Evolutionary conservation across 2,888 invertebrate species (phyloP).

Genomic region (Thyatira batis): DNA sequence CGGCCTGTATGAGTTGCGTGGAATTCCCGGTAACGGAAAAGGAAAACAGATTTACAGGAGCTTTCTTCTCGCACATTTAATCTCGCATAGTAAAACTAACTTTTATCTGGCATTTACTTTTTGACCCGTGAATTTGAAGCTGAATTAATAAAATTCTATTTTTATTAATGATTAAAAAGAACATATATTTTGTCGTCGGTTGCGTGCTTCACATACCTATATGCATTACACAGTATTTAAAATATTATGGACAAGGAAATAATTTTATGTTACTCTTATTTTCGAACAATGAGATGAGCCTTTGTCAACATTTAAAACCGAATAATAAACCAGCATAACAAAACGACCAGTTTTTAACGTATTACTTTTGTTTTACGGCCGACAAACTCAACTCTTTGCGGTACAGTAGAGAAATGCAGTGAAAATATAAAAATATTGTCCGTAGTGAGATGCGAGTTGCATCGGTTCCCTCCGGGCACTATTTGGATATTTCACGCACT

Average conservation of each 20-base stretch:
- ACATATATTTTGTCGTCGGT: too few species aligned
- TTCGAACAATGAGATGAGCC: not conserved
- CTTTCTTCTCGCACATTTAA: slow-evolving; percentile 54
- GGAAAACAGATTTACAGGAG: slow-evolving; percentile 59
- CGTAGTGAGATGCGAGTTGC: slow-evolving; percentile 58
- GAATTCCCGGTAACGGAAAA: slow-evolving; percentile 63
- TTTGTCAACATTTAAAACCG: slow-evolving; percentile 15
- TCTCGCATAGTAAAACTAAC: too few species aligned
- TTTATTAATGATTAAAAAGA: too few species aligned
- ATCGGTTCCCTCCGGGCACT: slow-evolving; percentile 52
- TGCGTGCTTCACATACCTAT: not conserved
- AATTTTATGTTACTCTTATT: too few species aligned
- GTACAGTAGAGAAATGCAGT: slow-evolving; percentile 56
- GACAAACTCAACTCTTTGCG: slow-evolving; percentile 57
- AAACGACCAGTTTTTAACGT: slow-evolving; percentile 40
- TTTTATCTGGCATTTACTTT: not conserved
- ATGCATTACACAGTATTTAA: not conserved
- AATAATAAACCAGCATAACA: slow-evolving; percentile 34
- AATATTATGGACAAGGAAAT: not conserved
- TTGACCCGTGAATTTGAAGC: not conserved
- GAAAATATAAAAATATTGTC: slow-evolving; percentile 68
- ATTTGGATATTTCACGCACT: slow-evolving; percentile 47
- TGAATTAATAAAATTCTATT: too few species aligned
- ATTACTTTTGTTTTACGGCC: slow-evolving; percentile 58
- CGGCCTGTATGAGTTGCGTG: slow-evolving; percentile 62